These are phyloP conservation scores for Leucosticte australis DNA, from an alignment of 2,113 vertebrate genomes.

Conservation along the genomic window DNA sequence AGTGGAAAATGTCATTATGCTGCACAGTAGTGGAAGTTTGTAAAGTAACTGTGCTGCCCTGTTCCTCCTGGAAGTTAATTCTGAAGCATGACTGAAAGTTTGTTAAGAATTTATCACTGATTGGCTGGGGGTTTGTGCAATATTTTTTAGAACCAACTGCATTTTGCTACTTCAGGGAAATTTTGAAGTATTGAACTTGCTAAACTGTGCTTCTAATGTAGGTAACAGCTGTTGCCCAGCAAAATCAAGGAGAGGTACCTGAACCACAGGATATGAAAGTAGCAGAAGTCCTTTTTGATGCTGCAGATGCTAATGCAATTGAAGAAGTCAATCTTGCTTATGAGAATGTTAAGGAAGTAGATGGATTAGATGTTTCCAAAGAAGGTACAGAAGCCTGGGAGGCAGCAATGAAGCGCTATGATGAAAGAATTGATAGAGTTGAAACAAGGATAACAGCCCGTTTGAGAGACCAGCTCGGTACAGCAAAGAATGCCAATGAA, in stretches of 20 bases:
- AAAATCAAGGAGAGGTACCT: conserved; percentile 89
- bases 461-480: conserved; percentile 94
- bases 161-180: background rate
- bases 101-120: background rate
- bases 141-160: background rate
- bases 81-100: background rate
- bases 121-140: rapidly evolving
- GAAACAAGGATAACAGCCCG: conserved; percentile 98
- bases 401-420: conserved; percentile 96
- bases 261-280: conserved; percentile 97
- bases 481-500: conserved; percentile 97
- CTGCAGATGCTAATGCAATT: conserved; percentile 95
- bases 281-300: conserved; percentile 94
- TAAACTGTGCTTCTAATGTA: conserved; percentile 45
- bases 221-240: conserved; percentile 93
- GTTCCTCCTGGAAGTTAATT: background rate
- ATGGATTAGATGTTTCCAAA: conserved; percentile 96
- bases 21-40: background rate
- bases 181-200: background rate
- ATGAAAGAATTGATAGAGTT: conserved; percentile 95
- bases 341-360: conserved; percentile 98
- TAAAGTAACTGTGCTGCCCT: background rate
- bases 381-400: conserved; percentile 98
- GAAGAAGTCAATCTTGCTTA: conserved; percentile 98
- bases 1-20: background rate